Base-by-base conservation (phyloP, 1,140 invertebrate species). In the Drosophila littoralis region DNA sequence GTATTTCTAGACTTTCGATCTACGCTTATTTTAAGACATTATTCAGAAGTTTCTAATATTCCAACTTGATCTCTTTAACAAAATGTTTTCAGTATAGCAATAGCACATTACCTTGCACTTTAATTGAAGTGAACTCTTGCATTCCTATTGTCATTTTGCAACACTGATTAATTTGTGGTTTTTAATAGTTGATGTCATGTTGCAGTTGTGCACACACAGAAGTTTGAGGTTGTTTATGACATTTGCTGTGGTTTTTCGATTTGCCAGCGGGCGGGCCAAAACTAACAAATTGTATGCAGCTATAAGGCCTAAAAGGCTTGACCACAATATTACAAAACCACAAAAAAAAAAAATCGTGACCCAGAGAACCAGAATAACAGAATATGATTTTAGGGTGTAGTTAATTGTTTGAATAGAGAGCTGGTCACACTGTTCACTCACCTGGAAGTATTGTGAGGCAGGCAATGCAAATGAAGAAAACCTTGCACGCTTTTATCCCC, bases 361-460 rank as follows among this genome's bases (percentile, higher is more conserved):
- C 32, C 35, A 33, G 32, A 42, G 28, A 52, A 10, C 36, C 40
- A 35, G 22, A 28, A 59, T 13, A 17, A 46, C 10, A 13, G 42
- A 32, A 46, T 59, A 17, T 33, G 32, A 46, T 12, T 35, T 54
- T 12, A 36, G 15, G 40, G 48, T 32, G n/a, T n/a, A 28, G 33
- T 43, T 52, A 51, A 69, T 61, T 61, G 66, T 15, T 17, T 40
- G 48, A 22, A 12, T 12, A 17, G 35, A 8, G 38, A 12, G 38
- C 36, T 67, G 46, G 46, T 51, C 58, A 45, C 58, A 36, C 38
- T 54, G 2, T 45, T 40, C 15, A 33, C 83, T 83, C 15, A 88
- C 83, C 83, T 89, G 83, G 83, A 54, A 83, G 42, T 17, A 72
- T 51, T 67, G 80, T 75, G 52, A 88, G 54, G 46, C 86, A 79